Evolutionary conservation across 2,113 vertebrate species (phyloP).

Genomic region (Merops nubicus): DNA sequence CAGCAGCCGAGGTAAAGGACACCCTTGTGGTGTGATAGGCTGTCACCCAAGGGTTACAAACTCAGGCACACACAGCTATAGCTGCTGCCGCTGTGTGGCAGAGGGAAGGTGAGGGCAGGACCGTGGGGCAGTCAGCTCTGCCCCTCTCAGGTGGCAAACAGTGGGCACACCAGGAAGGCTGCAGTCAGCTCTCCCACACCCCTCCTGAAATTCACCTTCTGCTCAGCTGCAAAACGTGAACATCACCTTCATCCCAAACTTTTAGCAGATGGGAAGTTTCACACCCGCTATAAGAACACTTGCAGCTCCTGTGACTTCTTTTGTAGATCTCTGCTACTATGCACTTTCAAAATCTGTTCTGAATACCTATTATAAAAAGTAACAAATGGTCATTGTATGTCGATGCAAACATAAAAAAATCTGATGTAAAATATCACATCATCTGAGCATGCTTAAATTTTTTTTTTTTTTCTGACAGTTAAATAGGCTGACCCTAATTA

Average conservation of each 20-base stretch:
- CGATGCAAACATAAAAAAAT: neutral
- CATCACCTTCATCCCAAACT: neutral
- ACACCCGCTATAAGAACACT: neutral
- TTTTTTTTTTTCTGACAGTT: neutral
- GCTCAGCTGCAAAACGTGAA: neutral
- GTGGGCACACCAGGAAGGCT: neutral
- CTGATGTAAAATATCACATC: neutral
- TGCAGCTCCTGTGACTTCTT: neutral
- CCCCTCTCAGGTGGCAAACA: constrained; percentile 9
- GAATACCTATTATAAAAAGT: neutral
- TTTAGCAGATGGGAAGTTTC: neutral
- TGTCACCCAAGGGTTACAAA: fast-evolving
- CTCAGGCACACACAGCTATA: fast-evolving
- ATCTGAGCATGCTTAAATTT: too few species aligned
- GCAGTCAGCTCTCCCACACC: neutral
- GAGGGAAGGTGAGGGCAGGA: neutral
- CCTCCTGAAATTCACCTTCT: neutral
- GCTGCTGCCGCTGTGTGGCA: neutral
- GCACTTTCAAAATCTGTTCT: neutral
- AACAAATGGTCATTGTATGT: neutral
- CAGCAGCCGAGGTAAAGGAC: neutral
- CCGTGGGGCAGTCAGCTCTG: neutral
- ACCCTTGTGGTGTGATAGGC: neutral
- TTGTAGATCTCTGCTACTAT: neutral
- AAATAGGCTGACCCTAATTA: neutral